Conservation (phyloP, 2,888 invertebrate species). For the Germaria angustata region DNA sequence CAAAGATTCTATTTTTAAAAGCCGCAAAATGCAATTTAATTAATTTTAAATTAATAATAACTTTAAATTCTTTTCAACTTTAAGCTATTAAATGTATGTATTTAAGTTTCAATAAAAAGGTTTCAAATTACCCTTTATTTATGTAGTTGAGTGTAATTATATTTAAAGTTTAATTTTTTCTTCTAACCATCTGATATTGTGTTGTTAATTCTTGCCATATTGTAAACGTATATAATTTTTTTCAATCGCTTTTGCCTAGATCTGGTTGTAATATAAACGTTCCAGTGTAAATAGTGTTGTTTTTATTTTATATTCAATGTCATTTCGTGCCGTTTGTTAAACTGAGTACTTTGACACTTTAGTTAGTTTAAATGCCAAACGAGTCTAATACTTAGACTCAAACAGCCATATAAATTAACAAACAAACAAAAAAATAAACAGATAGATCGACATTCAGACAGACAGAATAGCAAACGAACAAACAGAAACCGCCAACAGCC, state of each 20-base stretch:
- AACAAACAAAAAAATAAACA: background rate
- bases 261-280: constrained; percentile 60
- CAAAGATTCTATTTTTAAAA: constrained; percentile 30
- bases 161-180: background rate
- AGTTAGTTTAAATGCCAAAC: constrained; percentile 64
- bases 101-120: background rate
- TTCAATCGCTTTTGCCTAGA: constrained; percentile 17
- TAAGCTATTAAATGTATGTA: background rate
- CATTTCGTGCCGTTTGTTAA: constrained; percentile 62
- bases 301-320: constrained; percentile 58
- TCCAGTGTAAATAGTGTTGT: constrained; percentile 53
- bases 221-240: constrained; percentile 22
- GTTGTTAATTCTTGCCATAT: constrained; percentile 39
- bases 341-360: constrained; percentile 67
- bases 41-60: background rate
- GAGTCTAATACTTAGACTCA: constrained; percentile 29
- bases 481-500: background rate
- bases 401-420: background rate
- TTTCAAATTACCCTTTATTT: constrained; percentile 8
- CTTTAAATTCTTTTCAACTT: background rate
- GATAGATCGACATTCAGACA: constrained; percentile 11
- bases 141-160: constrained; percentile 32
- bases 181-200: background rate
- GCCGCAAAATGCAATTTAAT: background rate
- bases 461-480: background rate